Evolutionary conservation across 2,113 vertebrate species (phyloP).

Genomic region (Eudorcas thomsonii): DNA sequence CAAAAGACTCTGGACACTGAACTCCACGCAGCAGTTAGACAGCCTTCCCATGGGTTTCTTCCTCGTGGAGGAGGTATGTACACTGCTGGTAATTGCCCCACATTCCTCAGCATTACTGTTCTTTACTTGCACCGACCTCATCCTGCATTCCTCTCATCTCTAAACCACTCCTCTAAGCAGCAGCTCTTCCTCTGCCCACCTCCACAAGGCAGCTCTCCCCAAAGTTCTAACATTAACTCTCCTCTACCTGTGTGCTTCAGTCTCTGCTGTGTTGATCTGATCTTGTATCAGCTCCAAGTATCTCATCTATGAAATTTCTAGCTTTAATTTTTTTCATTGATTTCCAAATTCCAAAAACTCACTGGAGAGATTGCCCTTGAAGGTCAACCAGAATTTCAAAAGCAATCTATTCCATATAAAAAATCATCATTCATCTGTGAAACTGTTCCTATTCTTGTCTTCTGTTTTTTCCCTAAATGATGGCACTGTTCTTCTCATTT

Average conservation of each 20-base stretch:
- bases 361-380: background rate
- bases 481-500: background rate
- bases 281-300: background rate
- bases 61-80: background rate
- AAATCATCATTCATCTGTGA: background rate
- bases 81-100: too few relatives aligned
- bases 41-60: background rate
- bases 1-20: background rate
- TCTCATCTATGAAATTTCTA: background rate
- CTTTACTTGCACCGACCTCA: background rate
- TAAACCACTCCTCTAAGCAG: background rate
- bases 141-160: background rate
- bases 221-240: background rate
- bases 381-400: background rate
- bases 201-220: background rate
- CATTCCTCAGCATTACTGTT: background rate
- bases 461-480: background rate
- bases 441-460: background rate
- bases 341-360: background rate
- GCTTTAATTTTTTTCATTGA: background rate
- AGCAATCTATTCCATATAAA: background rate
- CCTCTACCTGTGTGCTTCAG: background rate
- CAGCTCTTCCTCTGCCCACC: background rate
- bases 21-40: fast-evolving
- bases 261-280: background rate